Percentiles rank a stretch among this genome's conserved stretches.
phyloP scores from a whole-genome alignment of 2,113 vertebrate species.

The Forbesichthys agassizii region DNA sequence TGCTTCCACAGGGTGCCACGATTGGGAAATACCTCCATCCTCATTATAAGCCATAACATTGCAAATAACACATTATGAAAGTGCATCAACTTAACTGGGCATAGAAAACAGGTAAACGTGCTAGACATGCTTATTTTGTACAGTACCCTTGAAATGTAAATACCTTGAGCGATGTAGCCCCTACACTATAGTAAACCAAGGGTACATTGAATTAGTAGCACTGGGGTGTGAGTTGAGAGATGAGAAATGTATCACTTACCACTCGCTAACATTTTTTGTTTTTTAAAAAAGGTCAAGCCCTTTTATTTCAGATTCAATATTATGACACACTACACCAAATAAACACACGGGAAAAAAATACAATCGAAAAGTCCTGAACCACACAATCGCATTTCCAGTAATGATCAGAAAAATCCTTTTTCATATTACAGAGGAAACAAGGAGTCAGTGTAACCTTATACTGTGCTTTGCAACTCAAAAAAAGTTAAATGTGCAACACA shows the following conservation, averaged over 20 bases:
- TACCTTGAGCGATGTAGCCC: not conserved
- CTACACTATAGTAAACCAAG: not conserved
- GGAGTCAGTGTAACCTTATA: too few species aligned
- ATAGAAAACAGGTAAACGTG: conserved; percentile 13
- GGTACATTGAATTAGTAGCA: not conserved
- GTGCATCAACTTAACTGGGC: conserved; percentile 40
- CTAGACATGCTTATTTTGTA: conserved; percentile 4
- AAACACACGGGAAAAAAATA: not conserved
- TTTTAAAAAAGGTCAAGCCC: not conserved
- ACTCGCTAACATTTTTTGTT: not conserved
- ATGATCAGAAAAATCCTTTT: not conserved
- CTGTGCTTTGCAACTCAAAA: conserved; percentile 7
- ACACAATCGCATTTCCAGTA: conserved; percentile 9
- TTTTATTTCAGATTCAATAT: not conserved
- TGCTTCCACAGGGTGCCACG: conserved; percentile 15
- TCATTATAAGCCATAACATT: conserved; percentile 25
- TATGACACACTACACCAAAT: not conserved
- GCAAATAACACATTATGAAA: conserved; percentile 47
- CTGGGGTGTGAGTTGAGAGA: not conserved
- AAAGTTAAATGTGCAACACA: conserved; percentile 14
- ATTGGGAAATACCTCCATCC: conserved; percentile 52
- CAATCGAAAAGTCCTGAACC: not conserved
- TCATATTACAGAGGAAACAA: not conserved
- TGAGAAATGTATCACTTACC: not conserved
- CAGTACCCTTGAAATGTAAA: not conserved